Percentiles rank a stretch among this genome's conserved stretches.
These are phyloP conservation scores for Penaeus vannamei DNA, from an alignment of 1,140 invertebrate genomes.

Conservation along the genomic window DNA sequence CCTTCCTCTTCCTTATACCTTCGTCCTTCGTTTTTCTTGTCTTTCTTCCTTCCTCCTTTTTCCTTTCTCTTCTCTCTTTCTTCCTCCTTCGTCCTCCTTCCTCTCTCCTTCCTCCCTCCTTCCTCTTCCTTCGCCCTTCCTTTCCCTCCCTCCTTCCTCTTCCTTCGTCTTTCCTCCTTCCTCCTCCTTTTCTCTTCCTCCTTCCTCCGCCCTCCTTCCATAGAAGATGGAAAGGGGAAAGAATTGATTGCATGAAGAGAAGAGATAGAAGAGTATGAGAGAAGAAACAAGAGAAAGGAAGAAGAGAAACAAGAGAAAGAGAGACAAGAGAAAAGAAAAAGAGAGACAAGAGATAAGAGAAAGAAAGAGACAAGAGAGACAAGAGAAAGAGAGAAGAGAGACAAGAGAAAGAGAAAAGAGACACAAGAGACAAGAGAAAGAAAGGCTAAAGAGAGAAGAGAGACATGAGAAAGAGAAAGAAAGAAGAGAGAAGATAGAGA, in stretches of 20 bases:
- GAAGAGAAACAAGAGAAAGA: slow-evolving; percentile 9
- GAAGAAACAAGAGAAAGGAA: slow-evolving; percentile 13
- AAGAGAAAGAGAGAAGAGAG: neutral
- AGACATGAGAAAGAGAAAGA: neutral
- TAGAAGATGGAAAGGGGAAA: neutral
- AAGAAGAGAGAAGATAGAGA: neutral
- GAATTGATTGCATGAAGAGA: slow-evolving; percentile 1
- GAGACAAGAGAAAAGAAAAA: neutral
- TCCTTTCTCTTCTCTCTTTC: neutral
- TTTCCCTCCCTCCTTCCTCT: neutral
- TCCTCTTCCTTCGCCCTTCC: neutral
- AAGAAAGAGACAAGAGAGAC: neutral
- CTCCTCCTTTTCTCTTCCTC: neutral
- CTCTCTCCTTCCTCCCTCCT: neutral
- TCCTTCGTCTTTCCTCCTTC: neutral
- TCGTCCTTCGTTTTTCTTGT: neutral
- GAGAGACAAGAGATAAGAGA: neutral
- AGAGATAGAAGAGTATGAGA: slow-evolving; percentile 7
- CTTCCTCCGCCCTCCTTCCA: neutral
- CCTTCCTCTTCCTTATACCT: neutral
- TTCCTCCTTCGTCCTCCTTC: neutral
- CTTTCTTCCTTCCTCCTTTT: neutral
- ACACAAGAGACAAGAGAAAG: neutral
- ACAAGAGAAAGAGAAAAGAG: neutral
- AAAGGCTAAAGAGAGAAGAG: neutral